Conservation (phyloP, 2,797 vertebrate species). For the Amazonetta brasiliensis region DNA sequence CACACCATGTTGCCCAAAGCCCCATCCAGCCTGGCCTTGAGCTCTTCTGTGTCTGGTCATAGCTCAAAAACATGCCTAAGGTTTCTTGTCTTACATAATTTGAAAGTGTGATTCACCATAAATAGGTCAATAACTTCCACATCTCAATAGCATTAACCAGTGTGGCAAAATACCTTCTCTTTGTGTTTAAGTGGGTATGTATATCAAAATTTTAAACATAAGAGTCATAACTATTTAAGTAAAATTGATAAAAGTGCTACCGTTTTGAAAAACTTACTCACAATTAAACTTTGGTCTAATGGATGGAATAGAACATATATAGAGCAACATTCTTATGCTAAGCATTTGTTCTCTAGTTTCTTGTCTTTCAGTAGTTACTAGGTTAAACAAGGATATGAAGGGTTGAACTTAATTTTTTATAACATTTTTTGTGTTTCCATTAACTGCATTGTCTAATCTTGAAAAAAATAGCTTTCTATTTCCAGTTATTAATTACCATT, state of each 20-base stretch:
- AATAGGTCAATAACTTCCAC: constrained; percentile 1
- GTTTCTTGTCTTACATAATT: background rate
- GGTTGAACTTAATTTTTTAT: background rate
- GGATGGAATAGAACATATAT: background rate
- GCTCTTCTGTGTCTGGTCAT: background rate
- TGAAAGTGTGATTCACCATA: background rate
- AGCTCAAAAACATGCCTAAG: background rate
- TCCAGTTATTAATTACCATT: background rate
- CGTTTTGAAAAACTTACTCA: background rate
- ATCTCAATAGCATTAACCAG: background rate
- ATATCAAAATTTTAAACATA: background rate
- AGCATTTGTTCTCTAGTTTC: background rate
- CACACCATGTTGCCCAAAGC: background rate
- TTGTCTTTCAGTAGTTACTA: background rate
- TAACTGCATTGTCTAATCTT: background rate
- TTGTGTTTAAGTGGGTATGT: background rate
- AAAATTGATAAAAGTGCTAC: constrained; percentile 15
- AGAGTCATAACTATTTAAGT: background rate
- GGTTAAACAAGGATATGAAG: background rate
- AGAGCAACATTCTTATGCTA: background rate
- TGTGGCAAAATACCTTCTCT: background rate
- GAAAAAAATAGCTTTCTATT: background rate
- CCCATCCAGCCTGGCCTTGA: too few species aligned
- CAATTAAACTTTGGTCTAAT: background rate
- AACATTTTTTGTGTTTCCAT: background rate